Percentiles rank a stretch among this genome's conserved stretches.
phyloP scores from a whole-genome alignment of 2,888 invertebrate species.

The Andrena chrysosceles region DNA sequence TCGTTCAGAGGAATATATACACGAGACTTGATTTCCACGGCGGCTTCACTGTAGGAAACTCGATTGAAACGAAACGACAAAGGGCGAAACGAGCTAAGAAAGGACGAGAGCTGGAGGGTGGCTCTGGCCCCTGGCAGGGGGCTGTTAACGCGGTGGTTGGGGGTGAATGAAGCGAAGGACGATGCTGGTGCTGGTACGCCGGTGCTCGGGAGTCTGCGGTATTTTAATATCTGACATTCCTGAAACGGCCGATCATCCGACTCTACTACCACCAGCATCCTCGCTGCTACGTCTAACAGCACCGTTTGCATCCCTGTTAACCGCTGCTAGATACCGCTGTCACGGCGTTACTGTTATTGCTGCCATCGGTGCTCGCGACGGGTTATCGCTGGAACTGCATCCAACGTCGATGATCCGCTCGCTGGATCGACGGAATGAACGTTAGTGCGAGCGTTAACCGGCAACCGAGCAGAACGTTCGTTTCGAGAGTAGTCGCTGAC shows the following conservation, averaged over 20 bases:
- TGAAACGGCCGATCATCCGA: slow-evolving; percentile 81
- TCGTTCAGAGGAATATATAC: background rate
- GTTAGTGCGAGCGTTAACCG: background rate
- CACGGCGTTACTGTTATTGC: slow-evolving; percentile 40
- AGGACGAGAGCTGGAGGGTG: slow-evolving; percentile 3
- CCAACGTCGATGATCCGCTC: slow-evolving; percentile 34
- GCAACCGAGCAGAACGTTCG: slow-evolving; percentile 8
- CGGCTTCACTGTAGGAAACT: slow-evolving; percentile 46
- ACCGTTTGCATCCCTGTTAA: slow-evolving; percentile 47
- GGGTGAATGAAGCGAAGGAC: slow-evolving; percentile 50
- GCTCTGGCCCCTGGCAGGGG: background rate
- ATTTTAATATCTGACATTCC: slow-evolving; percentile 85
- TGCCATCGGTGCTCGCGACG: background rate
- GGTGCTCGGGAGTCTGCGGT: slow-evolving; percentile 80
- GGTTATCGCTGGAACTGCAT: slow-evolving; percentile 52
- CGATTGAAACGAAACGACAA: slow-evolving; percentile 24
- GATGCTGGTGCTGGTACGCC: slow-evolving; percentile 66
- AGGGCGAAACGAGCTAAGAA: slow-evolving; percentile 42
- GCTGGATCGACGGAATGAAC: slow-evolving; percentile 15
- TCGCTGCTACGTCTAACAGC: slow-evolving; percentile 10
- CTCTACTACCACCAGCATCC: slow-evolving; percentile 65
- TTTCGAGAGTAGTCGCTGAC: slow-evolving; percentile 7
- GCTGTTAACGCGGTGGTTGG: slow-evolving; percentile 29
- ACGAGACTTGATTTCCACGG: background rate
- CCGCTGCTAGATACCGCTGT: slow-evolving; percentile 29